Evolutionary conservation across 2,797 vertebrate species (phyloP).

Genomic region (Brachyalestes nurse): DNA sequence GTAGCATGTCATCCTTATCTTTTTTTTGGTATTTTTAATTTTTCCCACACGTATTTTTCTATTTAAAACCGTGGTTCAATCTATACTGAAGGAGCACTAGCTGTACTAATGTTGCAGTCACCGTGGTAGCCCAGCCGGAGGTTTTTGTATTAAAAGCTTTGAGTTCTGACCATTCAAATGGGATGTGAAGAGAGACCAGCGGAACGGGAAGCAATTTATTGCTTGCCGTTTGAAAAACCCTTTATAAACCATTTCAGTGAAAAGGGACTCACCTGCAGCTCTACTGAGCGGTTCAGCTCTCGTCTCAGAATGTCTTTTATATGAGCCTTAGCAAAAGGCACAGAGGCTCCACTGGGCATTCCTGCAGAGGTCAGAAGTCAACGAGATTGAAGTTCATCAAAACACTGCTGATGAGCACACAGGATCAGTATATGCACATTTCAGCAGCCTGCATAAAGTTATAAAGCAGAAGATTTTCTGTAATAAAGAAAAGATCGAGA

Average conservation of each 20-base stretch:
- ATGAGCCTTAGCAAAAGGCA: slow-evolving; percentile 83
- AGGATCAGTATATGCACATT: not conserved
- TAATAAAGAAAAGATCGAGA: not conserved
- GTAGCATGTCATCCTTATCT: too few relatives aligned
- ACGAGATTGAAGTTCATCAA: slow-evolving; percentile 4
- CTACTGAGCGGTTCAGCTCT: slow-evolving; percentile 88
- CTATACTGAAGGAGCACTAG: too few relatives aligned
- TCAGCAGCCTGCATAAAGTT: not conserved
- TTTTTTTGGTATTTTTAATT: too few relatives aligned
- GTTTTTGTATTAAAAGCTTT: too few relatives aligned
- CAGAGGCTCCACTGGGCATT: slow-evolving; percentile 81
- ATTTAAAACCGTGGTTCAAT: too few relatives aligned
- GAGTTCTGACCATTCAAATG: too few relatives aligned
- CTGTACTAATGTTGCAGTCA: too few relatives aligned
- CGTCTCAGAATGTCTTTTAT: slow-evolving; percentile 86
- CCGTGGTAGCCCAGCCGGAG: too few relatives aligned
- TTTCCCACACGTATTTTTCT: too few relatives aligned
- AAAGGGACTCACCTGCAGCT: slow-evolving; percentile 87
- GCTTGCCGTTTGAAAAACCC: too few relatives aligned
- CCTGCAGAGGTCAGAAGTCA: slow-evolving; percentile 71
- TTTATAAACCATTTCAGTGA: not conserved
- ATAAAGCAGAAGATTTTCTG: too few relatives aligned
- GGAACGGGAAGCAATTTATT: too few relatives aligned
- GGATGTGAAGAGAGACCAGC: not conserved
- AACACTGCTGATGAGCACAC: not conserved